Percentiles rank a stretch among this genome's conserved stretches.
Conservation (phyloP, 1,140 invertebrate genomes). For the Bombus haemorrhoidalis region DNA sequence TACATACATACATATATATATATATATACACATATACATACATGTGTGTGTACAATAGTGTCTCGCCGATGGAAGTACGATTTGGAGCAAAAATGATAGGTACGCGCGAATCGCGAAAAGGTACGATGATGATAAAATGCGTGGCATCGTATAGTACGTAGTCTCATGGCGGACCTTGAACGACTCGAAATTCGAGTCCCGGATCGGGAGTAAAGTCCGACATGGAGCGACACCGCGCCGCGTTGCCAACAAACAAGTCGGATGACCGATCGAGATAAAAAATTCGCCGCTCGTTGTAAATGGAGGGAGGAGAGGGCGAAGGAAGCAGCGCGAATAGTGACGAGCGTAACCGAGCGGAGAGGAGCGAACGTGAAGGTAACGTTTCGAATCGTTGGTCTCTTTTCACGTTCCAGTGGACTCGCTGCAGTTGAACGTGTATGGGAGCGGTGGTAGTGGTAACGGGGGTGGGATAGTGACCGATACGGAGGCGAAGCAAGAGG, state of each 20-base stretch:
- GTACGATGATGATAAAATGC: no score
- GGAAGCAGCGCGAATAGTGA: background rate
- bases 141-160: no score
- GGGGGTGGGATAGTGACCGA: constrained; percentile 16
- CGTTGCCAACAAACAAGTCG: background rate
- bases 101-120: background rate
- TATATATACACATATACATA: no score
- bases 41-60: no score
- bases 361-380: background rate
- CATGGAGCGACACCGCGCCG: background rate
- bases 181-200: background rate
- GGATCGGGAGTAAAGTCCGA: constrained; percentile 20
- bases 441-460: constrained; percentile 71
- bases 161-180: background rate
- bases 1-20: no score
- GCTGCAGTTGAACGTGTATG: constrained; percentile 79
- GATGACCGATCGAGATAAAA: constrained; percentile 22
- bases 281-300: background rate
- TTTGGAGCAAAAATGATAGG: no score
- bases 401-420: constrained; percentile 78
- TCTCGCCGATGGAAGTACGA: no score
- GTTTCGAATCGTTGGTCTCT: constrained; percentile 28
- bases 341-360: background rate
- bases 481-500: background rate
- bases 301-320: background rate